Conservation (phyloP, 2,113 vertebrate species). For the Gallinago undulata region DNA sequence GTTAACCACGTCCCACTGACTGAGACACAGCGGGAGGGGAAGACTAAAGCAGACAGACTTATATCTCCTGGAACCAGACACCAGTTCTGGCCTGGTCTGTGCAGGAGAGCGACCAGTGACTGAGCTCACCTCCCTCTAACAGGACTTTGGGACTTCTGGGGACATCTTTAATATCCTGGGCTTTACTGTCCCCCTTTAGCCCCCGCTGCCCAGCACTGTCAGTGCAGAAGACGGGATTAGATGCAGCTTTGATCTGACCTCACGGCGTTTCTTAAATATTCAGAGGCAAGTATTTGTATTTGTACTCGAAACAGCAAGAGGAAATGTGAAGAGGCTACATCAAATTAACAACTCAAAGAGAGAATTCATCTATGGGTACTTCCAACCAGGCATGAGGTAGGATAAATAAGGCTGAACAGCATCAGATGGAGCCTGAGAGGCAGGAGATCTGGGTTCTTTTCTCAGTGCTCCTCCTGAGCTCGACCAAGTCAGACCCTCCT, state of each 20-base stretch:
- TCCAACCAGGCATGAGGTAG: neutral
- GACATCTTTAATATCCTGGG: neutral
- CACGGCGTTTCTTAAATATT: neutral
- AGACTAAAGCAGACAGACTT: neutral
- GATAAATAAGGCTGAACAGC: neutral
- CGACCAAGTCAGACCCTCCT: neutral
- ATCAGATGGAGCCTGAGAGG: neutral
- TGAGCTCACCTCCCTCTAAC: neutral
- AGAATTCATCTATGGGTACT: neutral
- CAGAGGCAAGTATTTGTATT: neutral
- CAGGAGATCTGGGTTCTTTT: neutral
- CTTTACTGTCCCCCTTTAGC: neutral
- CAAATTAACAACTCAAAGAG: neutral
- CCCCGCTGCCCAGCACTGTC: neutral
- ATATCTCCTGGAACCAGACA: neutral
- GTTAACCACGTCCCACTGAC: neutral
- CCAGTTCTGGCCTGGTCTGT: neutral
- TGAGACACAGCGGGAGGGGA: rapidly evolving
- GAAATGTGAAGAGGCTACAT: neutral
- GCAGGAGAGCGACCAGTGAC: neutral
- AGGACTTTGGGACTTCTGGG: neutral
- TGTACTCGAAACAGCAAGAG: neutral
- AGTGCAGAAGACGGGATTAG: neutral
- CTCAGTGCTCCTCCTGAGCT: neutral
- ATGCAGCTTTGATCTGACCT: neutral